phyloP scores from a whole-genome alignment of 2,888 invertebrate genomes.

The Synergus umbraculus region DNA sequence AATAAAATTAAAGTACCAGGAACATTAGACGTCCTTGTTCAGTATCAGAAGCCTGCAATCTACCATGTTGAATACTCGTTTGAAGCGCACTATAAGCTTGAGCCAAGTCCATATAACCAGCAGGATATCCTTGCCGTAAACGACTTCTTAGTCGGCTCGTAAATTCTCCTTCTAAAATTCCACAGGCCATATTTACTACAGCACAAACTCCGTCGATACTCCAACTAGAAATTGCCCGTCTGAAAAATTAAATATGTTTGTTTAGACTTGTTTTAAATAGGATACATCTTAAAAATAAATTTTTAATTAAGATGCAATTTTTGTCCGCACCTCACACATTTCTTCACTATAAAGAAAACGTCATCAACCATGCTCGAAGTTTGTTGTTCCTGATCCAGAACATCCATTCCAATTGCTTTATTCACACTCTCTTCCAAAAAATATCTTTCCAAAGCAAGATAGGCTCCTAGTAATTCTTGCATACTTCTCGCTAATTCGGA shows the following conservation, averaged over 20 bases:
- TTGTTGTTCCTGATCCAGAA: constrained; percentile 84
- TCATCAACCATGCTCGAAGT: constrained; percentile 98
- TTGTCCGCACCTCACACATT: constrained; percentile 88
- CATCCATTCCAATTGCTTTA: constrained; percentile 92
- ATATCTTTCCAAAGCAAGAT: constrained; percentile 94
- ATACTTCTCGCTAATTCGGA: constrained; percentile 87
- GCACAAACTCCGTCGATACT: constrained; percentile 98
- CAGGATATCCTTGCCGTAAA: constrained; percentile 88
- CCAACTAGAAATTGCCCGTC: constrained; percentile 93
- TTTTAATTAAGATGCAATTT: not conserved
- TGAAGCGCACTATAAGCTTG: constrained; percentile 92
- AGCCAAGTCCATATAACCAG: constrained; percentile 86
- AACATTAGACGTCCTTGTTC: constrained; percentile 89
- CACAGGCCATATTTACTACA: constrained; percentile 94
- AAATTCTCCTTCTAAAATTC: constrained; percentile 91
- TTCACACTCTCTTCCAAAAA: constrained; percentile 96
- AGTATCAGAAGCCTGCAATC: constrained; percentile 87
- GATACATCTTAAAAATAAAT: constrained; percentile 23
- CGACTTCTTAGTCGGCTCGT: constrained; percentile 85
- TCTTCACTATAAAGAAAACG: constrained; percentile 97
- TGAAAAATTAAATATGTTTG: constrained; percentile 68
- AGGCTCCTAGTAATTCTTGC: constrained; percentile 91
- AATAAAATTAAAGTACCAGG: constrained; percentile 79
- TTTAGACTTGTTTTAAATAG: too few relatives aligned
- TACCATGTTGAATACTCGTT: constrained; percentile 88